A percentile compares a stretch with the other conserved stretches of the same genome.
phyloP scores from a whole-genome alignment of 2,113 vertebrate species.

The Rhombomys opimus region DNA sequence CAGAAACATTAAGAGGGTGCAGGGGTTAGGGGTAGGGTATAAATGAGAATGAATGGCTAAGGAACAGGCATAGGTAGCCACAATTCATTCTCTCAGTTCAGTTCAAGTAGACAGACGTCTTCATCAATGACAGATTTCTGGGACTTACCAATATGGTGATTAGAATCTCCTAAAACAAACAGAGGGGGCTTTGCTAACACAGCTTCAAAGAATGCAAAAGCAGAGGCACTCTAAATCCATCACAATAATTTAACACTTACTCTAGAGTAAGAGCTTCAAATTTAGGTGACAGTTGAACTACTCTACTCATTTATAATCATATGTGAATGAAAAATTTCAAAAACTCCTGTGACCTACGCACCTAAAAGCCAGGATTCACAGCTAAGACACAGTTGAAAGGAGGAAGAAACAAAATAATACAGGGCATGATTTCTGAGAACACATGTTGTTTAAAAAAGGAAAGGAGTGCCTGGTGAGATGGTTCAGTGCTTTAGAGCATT shows the following conservation, averaged over 20 bases:
- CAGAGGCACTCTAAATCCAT: not conserved
- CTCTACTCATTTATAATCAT: not conserved
- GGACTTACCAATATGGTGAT: not conserved
- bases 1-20: not conserved
- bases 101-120: not conserved
- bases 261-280: not conserved
- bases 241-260: conserved; percentile 4
- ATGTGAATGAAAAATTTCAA: conserved; percentile 35
- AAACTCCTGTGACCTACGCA: not conserved
- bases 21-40: not conserved
- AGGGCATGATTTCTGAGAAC: not conserved
- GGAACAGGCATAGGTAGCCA: not conserved
- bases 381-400: conserved; percentile 42
- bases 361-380: conserved; percentile 39
- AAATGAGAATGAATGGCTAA: not conserved
- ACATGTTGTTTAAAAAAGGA: not conserved
- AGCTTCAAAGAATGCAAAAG: conserved; percentile 23
- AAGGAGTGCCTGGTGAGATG: too few relatives aligned
- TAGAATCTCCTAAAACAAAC: not conserved
- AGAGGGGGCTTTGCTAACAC: not conserved
- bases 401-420: not conserved
- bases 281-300: not conserved
- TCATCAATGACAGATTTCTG: not conserved
- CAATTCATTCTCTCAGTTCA: not conserved
- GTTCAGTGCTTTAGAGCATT: not conserved